Conservation (phyloP, 2,113 vertebrate genomes). For the Psilopogon haemacephalus region DNA sequence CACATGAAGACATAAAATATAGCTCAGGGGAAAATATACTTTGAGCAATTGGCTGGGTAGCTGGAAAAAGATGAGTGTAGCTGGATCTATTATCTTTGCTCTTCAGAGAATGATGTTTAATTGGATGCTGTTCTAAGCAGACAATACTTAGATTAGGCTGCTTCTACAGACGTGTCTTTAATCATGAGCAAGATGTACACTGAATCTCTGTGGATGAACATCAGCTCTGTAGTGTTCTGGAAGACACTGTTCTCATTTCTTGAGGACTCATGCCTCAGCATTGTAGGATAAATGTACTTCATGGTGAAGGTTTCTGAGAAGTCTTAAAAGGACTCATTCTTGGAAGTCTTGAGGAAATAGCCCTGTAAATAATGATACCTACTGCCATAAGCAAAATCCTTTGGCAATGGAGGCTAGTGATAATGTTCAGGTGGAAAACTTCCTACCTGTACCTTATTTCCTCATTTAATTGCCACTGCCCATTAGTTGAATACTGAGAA, state of each 20-base stretch:
- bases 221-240: slow-evolving; percentile 46
- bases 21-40: slow-evolving; percentile 44
- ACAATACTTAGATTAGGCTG: slow-evolving; percentile 54
- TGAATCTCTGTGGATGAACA: slow-evolving; percentile 50
- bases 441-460: slow-evolving; percentile 45
- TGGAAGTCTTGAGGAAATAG: slow-evolving; percentile 53
- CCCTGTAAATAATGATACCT: slow-evolving; percentile 45
- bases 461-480: neutral
- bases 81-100: slow-evolving; percentile 35
- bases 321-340: slow-evolving; percentile 56
- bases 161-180: slow-evolving; percentile 54
- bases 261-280: neutral
- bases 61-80: slow-evolving; percentile 62
- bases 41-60: slow-evolving; percentile 48
- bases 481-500: neutral
- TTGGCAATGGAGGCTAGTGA: neutral
- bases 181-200: slow-evolving; percentile 50
- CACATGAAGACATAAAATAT: slow-evolving; percentile 52
- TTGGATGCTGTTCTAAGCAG: slow-evolving; percentile 57
- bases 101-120: slow-evolving; percentile 58
- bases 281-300: slow-evolving; percentile 22
- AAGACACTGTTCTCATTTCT: slow-evolving; percentile 43
- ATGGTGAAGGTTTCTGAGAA: slow-evolving; percentile 61
- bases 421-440: slow-evolving; percentile 4
- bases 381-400: slow-evolving; percentile 47